phyloP scores from a whole-genome alignment of 1,140 invertebrate species.

The Bicyclus anynana region DNA sequence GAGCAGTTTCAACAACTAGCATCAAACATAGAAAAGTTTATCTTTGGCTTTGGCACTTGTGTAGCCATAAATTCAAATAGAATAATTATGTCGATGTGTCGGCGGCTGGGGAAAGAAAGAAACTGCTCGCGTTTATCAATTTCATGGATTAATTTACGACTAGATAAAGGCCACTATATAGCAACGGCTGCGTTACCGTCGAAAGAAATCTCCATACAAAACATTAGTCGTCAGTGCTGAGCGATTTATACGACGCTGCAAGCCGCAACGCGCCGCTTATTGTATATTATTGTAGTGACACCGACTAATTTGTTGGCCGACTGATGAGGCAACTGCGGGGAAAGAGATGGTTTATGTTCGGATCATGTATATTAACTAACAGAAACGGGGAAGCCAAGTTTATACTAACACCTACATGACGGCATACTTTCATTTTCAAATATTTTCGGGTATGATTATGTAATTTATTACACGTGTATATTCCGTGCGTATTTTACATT shows the following conservation, averaged over 20 bases:
- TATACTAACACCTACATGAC: constrained; percentile 9
- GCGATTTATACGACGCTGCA: constrained; percentile 70
- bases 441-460: background rate
- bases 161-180: constrained; percentile 70
- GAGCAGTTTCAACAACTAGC: too few relatives aligned
- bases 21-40: background rate
- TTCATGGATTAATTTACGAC: constrained; percentile 68
- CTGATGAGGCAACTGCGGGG: constrained; percentile 64
- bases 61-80: constrained; percentile 27
- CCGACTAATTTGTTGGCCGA: constrained; percentile 73
- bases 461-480: background rate
- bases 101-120: constrained; percentile 39
- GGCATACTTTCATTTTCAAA: background rate
- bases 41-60: constrained; percentile 11
- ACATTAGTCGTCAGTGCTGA: constrained; percentile 71
- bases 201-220: constrained; percentile 77
- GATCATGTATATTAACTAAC: constrained; percentile 23
- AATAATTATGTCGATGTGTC: constrained; percentile 35
- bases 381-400: constrained; percentile 5
- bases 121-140: constrained; percentile 59
- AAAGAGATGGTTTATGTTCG: constrained; percentile 66
- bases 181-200: constrained; percentile 52
- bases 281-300: constrained; percentile 77
- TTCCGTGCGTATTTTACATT: too few relatives aligned
- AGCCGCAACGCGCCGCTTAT: constrained; percentile 56